Evolutionary conservation across 2,113 vertebrate genomes (phyloP).

Genomic region (Pygoscelis adeliae): DNA sequence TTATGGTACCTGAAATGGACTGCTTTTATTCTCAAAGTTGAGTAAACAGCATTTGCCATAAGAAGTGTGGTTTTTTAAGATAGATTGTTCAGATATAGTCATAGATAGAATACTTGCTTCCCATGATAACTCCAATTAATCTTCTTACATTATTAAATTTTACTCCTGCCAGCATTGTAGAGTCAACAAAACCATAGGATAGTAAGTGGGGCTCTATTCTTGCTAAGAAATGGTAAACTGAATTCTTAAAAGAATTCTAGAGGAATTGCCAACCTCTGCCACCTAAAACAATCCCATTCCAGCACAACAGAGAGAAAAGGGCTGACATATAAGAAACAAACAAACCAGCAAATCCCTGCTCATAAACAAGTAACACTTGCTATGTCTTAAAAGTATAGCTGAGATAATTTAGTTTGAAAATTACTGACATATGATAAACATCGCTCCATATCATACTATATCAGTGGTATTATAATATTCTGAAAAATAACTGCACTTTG

Average conservation of each 20-base stretch:
- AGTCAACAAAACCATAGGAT: not conserved
- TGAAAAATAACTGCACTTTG: not conserved
- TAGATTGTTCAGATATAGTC: not conserved
- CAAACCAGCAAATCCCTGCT: not conserved
- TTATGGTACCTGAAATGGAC: not conserved
- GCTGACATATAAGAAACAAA: not conserved
- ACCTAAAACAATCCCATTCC: not conserved
- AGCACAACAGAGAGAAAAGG: not conserved
- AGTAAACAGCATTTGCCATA: not conserved
- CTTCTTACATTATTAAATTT: not conserved
- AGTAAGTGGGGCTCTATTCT: not conserved
- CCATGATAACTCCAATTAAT: not conserved
- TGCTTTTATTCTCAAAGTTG: not conserved
- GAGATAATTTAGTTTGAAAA: not conserved
- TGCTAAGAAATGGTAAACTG: not conserved
- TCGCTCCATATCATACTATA: not conserved
- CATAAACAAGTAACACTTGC: not conserved
- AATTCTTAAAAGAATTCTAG: not conserved
- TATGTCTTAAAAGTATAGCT: not conserved
- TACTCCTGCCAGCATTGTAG: not conserved
- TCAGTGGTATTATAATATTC: not conserved
- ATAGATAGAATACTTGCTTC: not conserved
- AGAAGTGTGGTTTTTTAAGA: not conserved
- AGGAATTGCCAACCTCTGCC: not conserved
- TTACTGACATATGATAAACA: not conserved